Evolutionary conservation across 2,797 vertebrate species (phyloP), one percentile per base, ranked within the genome.

Genomic region (Notoglanidium macrostoma): DNA sequence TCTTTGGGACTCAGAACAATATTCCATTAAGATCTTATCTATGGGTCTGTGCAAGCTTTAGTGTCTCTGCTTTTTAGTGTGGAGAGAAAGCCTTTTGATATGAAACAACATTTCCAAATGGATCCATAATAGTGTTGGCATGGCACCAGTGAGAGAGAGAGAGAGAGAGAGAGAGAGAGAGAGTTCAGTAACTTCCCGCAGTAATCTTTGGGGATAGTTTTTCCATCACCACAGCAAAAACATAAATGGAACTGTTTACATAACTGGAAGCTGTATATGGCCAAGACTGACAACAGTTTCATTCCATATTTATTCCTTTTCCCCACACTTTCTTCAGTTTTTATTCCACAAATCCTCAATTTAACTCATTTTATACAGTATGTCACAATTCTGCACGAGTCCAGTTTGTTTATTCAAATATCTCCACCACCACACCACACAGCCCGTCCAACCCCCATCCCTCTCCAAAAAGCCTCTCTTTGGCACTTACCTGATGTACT

Each of bases 401-500:
- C 54, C 26, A 73, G 49, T 49, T 0, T 84, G 70, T 59, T 67
- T 68, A 55, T 40, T 72, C n/a, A 44, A 65, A 82, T 49, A 29
- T 46, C 44, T 19, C 23, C 57, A 55, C 15, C n/a, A 59, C 29
- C 65, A 15, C 21, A 35, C 40, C 44, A 12, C 15, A 63, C 12
- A 26, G 19, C 54, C 2, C 19, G 54, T 61, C 32, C 78, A 17
- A 8, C 32, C 35, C 29, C 19, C 32, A 44, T n/a, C 11, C 23
- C 35, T 19, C 23, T 49, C 40, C 40, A 65, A 82, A 46, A 49
- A 46, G 15, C 26, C 8, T 49, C 32, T 29, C 40, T 46, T 82
- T 32, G 26, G 11, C 63, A 83, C 90, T 88, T 68, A 89, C 90
- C 90, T 88, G n/a, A 40, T 76, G 10, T 23, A 85, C 73, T 74